phyloP scores from a whole-genome alignment of 1,140 invertebrate genomes.

The Leptoteleia sp. region DNA sequence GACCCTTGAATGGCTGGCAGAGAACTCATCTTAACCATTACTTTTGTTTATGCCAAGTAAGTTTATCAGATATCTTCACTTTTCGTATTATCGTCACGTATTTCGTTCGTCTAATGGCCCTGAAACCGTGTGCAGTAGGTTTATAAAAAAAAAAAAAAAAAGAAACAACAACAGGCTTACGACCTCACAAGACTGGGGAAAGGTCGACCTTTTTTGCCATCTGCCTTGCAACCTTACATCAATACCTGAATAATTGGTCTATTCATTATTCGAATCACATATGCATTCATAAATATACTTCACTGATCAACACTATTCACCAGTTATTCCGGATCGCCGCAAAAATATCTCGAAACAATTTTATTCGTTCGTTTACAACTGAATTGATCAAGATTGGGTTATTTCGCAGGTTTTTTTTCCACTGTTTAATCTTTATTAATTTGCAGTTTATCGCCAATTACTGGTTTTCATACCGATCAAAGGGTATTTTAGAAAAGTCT shows the following conservation, averaged over 20 bases:
- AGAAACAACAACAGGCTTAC: slow-evolving; percentile 1
- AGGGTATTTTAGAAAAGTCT: too few species aligned
- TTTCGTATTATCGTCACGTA: slow-evolving; percentile 30
- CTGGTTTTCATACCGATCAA: too few species aligned
- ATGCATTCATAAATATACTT: slow-evolving; percentile 20
- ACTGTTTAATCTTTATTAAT: too few species aligned
- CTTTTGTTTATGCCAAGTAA: slow-evolving; percentile 5
- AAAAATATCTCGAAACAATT: slow-evolving; percentile 2
- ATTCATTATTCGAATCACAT: slow-evolving; percentile 52
- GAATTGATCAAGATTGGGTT: too few species aligned
- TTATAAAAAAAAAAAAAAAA: slow-evolving; percentile 25
- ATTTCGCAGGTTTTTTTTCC: too few species aligned
- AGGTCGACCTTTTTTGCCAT: slow-evolving; percentile 30
- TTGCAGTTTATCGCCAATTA: too few species aligned
- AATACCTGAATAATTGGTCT: slow-evolving; percentile 39
- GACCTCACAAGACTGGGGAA: slow-evolving; percentile 5
- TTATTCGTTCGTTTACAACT: too few species aligned
- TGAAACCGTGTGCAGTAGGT: slow-evolving; percentile 35
- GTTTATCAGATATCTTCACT: slow-evolving; percentile 23
- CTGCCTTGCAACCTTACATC: slow-evolving; percentile 15
- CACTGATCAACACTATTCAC: slow-evolving; percentile 30
- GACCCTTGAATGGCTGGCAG: too few species aligned
- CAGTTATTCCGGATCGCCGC: slow-evolving; percentile 1
- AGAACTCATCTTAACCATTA: too few species aligned
- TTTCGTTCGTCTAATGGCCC: slow-evolving; percentile 21